Evolutionary conservation across 2,113 vertebrate genomes (phyloP).

Genomic region (Dascyllus trimaculatus): DNA sequence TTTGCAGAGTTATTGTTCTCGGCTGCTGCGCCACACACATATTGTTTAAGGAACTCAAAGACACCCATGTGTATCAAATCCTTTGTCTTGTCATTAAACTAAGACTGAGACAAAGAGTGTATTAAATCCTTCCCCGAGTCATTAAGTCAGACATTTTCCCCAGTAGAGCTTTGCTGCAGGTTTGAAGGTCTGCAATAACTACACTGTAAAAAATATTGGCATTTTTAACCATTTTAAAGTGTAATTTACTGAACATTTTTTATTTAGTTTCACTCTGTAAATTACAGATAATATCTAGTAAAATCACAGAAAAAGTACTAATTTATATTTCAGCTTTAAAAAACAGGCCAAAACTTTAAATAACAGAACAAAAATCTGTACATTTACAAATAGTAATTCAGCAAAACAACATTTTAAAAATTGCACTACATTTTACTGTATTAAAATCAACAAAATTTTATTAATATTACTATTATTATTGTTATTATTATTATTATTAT

Average conservation of each 20-base stretch:
- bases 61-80: slow-evolving; percentile 47
- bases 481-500: too few species aligned
- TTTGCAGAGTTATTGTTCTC: slow-evolving; percentile 49
- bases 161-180: slow-evolving; percentile 12
- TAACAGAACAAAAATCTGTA: too few species aligned
- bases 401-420: too few species aligned
- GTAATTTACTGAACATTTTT: neutral
- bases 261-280: too few species aligned
- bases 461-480: too few species aligned
- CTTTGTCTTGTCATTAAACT: slow-evolving; percentile 36
- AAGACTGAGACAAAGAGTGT: slow-evolving; percentile 17
- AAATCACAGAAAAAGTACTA: too few species aligned
- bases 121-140: slow-evolving; percentile 26
- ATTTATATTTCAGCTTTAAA: too few species aligned
- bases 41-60: slow-evolving; percentile 52
- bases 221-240: neutral
- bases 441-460: too few species aligned
- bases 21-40: slow-evolving; percentile 59
- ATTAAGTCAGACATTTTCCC: slow-evolving; percentile 25
- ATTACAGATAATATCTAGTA: too few species aligned
- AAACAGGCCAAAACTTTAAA: too few species aligned
- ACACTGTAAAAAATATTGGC: neutral
- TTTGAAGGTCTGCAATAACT: slow-evolving; percentile 12
- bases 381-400: too few species aligned
- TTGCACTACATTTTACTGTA: too few species aligned